phyloP scores from a whole-genome alignment of 2,113 vertebrate genomes.

The Salminus brasiliensis region DNA sequence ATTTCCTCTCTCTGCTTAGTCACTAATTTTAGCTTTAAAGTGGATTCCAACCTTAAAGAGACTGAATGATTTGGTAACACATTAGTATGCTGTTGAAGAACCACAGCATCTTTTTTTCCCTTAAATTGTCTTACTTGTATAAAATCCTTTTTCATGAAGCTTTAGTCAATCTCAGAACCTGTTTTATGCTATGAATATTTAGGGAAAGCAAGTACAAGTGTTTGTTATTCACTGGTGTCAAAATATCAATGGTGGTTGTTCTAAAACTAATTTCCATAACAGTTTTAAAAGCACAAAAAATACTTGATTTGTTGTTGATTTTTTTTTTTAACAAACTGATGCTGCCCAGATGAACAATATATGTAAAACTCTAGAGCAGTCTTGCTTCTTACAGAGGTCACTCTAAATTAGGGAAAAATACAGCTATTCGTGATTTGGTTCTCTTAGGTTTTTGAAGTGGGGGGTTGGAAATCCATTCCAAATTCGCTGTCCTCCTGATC shows the following conservation, averaged over 20 bases:
- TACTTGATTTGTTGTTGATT: too few species aligned
- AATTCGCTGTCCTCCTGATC: constrained; percentile 31
- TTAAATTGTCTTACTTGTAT: background rate
- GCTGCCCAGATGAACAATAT: background rate
- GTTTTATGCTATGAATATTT: background rate
- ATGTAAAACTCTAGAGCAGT: background rate
- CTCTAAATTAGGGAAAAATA: constrained; percentile 4
- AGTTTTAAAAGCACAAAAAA: background rate
- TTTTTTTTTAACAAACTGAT: background rate
- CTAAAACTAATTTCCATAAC: background rate
- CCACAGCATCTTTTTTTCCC: background rate
- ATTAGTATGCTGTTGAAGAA: constrained; percentile 3
- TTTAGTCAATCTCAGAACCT: background rate
- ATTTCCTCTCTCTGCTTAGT: background rate
- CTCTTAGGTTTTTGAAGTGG: background rate
- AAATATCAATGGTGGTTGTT: background rate
- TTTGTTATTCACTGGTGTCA: background rate
- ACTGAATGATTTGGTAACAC: constrained; percentile 5
- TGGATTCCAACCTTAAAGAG: constrained; percentile 12
- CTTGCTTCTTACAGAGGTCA: background rate
- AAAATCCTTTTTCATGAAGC: background rate
- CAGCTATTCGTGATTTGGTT: background rate
- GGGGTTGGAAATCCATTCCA: constrained; percentile 14
- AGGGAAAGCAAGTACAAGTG: background rate
- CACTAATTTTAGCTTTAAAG: constrained; percentile 30